Conservation (phyloP, 2,797 vertebrate species). For the Pangasius djambal region DNA sequence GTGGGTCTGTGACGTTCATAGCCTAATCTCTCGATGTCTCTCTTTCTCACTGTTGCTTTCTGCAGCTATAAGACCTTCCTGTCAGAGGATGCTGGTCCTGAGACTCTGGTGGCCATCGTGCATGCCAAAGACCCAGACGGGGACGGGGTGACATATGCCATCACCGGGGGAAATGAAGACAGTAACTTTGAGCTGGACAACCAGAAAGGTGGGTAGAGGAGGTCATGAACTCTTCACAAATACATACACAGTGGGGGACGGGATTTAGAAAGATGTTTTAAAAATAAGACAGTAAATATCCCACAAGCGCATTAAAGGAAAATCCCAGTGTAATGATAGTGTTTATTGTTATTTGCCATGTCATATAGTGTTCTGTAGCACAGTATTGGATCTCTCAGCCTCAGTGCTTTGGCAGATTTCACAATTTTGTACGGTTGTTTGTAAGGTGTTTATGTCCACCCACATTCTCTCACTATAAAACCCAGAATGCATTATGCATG, state of each 20-base stretch:
- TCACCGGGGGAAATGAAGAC: conserved; percentile 88
- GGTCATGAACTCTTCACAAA: conserved; percentile 18
- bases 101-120: conserved; percentile 85
- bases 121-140: conserved; percentile 89
- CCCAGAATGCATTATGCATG: not conserved
- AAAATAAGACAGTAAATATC: not conserved
- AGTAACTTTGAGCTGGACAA: conserved; percentile 89
- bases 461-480: not conserved
- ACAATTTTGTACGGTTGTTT: not conserved
- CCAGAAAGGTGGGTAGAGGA: conserved; percentile 79
- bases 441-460: not conserved
- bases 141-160: conserved; percentile 83
- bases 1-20: conserved; percentile 47
- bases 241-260: not conserved
- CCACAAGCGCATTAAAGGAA: not conserved
- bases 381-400: not conserved
- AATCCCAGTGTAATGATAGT: not conserved
- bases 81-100: conserved; percentile 88
- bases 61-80: conserved; percentile 88
- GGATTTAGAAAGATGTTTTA: not conserved
- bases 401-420: not conserved
- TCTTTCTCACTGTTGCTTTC: conserved; percentile 8
- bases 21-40: conserved; percentile 34
- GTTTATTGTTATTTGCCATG: not conserved
- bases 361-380: not conserved